These are phyloP conservation scores for Mirza zaza DNA, from an alignment of 2,113 vertebrate genomes.

Conservation along the genomic window DNA sequence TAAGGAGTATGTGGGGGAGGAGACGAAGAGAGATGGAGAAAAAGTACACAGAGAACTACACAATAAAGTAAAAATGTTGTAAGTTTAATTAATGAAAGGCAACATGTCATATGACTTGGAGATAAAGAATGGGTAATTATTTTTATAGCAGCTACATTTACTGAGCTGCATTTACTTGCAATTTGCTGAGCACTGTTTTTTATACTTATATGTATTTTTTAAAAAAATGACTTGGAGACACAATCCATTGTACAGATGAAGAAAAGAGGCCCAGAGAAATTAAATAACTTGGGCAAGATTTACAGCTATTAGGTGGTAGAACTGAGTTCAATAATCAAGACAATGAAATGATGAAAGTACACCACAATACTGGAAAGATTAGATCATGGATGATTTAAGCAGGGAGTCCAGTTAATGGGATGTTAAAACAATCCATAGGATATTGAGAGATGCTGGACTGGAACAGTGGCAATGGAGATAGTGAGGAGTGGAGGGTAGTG, in stretches of 20 bases:
- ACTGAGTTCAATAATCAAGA: background rate
- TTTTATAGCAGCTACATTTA: background rate
- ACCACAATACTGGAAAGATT: background rate
- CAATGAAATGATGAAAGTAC: background rate
- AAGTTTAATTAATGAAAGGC: background rate
- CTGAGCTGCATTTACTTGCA: constrained; percentile 1
- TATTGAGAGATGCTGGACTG: background rate
- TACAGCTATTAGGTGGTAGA: background rate
- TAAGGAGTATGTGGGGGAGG: background rate
- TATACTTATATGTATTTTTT: background rate
- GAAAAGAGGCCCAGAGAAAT: constrained; percentile 4
- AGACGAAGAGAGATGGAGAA: background rate
- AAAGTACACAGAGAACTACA: background rate
- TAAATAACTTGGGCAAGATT: background rate
- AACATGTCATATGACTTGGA: background rate
- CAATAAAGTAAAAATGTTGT: background rate
- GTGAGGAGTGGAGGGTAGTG: background rate
- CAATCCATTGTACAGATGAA: background rate
- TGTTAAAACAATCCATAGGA: background rate
- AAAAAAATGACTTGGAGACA: background rate
- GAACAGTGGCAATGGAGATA: background rate
- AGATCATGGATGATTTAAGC: background rate
- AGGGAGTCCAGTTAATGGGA: background rate
- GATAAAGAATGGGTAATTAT: background rate
- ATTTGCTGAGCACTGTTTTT: background rate